Evolutionary conservation across 2,113 vertebrate species (phyloP).

Genomic region (Opisthocomus hoazin): DNA sequence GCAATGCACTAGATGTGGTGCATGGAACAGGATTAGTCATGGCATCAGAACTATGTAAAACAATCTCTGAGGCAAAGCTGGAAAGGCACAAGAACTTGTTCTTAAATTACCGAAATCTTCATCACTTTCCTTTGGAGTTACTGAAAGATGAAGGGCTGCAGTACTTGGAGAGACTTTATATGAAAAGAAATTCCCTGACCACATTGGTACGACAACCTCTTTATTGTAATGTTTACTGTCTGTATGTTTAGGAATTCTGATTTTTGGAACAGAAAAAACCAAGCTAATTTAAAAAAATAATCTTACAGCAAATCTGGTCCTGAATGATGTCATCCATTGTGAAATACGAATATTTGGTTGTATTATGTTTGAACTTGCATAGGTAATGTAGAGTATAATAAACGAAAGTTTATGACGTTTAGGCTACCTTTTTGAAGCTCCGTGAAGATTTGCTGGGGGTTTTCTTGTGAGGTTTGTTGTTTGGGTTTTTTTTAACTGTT

Average conservation of each 20-base stretch:
- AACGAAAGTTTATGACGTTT: not conserved
- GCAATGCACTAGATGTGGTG: slow-evolving; percentile 26
- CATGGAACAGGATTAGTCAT: slow-evolving; percentile 69
- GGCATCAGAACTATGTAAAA: slow-evolving; percentile 91
- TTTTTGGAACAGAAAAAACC: not conserved
- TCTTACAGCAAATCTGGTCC: not conserved
- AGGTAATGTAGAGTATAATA: not conserved
- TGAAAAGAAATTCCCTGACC: slow-evolving; percentile 96
- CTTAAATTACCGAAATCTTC: slow-evolving; percentile 91
- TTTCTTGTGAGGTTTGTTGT: not conserved
- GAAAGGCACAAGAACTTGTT: slow-evolving; percentile 96
- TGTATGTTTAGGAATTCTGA: slow-evolving; percentile 23
- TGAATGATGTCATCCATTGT: not conserved
- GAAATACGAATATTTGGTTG: not conserved
- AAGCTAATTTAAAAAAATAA: not conserved
- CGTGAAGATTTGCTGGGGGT: not conserved
- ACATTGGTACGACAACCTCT: slow-evolving; percentile 79
- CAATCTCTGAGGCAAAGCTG: slow-evolving; percentile 90
- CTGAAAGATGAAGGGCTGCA: slow-evolving; percentile 92
- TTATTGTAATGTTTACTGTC: slow-evolving; percentile 13
- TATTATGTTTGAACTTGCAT: not conserved
- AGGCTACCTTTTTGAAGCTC: not conserved
- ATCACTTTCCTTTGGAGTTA: slow-evolving; percentile 87
- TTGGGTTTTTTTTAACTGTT: not conserved
- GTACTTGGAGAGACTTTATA: slow-evolving; percentile 93